These are phyloP conservation scores for Caenorhabditis auriculariae DNA, from an alignment of 2,888 invertebrate species.

Conservation along the genomic window DNA sequence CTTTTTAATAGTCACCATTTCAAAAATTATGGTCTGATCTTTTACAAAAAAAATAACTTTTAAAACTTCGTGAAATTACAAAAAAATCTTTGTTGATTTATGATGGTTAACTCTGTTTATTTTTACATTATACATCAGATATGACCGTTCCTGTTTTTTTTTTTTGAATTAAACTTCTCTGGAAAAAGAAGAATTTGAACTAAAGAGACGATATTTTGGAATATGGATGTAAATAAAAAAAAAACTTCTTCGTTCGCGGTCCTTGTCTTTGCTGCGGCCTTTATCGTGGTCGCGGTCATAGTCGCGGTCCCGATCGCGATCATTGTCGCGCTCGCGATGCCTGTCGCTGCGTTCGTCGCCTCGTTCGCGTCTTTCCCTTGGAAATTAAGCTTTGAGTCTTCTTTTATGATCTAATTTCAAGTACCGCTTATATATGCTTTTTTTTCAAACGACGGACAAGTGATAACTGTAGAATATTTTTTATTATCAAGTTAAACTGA, in stretches of 20 bases:
- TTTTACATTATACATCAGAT: neutral
- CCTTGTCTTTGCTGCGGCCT: neutral
- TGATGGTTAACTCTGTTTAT: too few relatives aligned
- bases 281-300: constrained; percentile 7
- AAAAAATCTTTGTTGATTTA: too few relatives aligned
- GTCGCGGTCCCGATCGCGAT: constrained; percentile 4
- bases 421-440: too few relatives aligned
- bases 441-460: too few relatives aligned
- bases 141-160: neutral
- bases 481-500: too few relatives aligned
- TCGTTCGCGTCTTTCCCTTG: constrained; percentile 8
- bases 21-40: too few relatives aligned
- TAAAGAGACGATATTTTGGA: too few relatives aligned
- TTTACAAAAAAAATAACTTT: too few relatives aligned
- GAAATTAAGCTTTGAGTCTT: neutral
- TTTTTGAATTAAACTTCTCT: neutral
- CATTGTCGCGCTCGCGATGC: constrained; percentile 8
- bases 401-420: neutral
- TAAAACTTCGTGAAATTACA: too few relatives aligned
- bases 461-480: too few relatives aligned
- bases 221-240: neutral
- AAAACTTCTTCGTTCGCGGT: constrained; percentile 8
- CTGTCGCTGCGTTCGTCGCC: constrained; percentile 9
- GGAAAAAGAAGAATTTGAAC: neutral
- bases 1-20: too few relatives aligned